Conservation (phyloP, 1,140 invertebrate genomes). For the Trachelipus rathkii region DNA sequence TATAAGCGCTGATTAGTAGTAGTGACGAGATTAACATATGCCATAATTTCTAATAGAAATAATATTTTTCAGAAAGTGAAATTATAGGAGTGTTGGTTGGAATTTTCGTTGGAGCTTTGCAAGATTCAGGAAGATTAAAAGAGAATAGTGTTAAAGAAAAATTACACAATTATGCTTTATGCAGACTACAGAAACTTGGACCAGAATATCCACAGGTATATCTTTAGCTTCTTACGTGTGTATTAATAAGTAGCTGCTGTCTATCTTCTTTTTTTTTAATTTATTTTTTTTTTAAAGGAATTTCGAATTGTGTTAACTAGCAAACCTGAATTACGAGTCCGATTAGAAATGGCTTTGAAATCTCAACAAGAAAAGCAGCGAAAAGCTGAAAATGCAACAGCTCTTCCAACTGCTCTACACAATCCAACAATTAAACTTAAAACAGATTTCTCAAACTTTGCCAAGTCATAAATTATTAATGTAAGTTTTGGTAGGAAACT, state of each 20-base stretch:
- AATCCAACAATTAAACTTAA: constrained; percentile 85
- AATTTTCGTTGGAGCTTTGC: constrained; percentile 76
- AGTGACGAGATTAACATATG: no score
- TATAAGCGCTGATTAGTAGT: no score
- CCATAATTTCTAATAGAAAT: constrained; percentile 58
- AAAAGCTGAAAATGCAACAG: constrained; percentile 48
- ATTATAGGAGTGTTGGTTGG: constrained; percentile 82
- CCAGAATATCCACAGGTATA: constrained; percentile 79
- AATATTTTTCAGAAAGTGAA: constrained; percentile 67
- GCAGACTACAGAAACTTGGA: constrained; percentile 84
- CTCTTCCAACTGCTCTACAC: constrained; percentile 55
- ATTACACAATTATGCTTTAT: constrained; percentile 79
- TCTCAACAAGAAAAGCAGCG: constrained; percentile 61
- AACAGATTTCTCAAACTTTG: constrained; percentile 92
- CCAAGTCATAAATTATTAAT: constrained; percentile 5
- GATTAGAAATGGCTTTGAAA: constrained; percentile 79
- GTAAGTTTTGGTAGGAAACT: background rate
- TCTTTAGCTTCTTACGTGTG: constrained; percentile 16
- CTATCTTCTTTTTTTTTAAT: background rate
- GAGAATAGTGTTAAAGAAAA: constrained; percentile 60
- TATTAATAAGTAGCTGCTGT: background rate
- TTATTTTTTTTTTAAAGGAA: constrained; percentile 59
- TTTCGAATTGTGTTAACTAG: constrained; percentile 85
- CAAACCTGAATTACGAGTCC: constrained; percentile 68
- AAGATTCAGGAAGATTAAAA: constrained; percentile 62